Evolutionary conservation across 2,113 vertebrate species (phyloP).

Genomic region (Tenebrosternarchus preto): DNA sequence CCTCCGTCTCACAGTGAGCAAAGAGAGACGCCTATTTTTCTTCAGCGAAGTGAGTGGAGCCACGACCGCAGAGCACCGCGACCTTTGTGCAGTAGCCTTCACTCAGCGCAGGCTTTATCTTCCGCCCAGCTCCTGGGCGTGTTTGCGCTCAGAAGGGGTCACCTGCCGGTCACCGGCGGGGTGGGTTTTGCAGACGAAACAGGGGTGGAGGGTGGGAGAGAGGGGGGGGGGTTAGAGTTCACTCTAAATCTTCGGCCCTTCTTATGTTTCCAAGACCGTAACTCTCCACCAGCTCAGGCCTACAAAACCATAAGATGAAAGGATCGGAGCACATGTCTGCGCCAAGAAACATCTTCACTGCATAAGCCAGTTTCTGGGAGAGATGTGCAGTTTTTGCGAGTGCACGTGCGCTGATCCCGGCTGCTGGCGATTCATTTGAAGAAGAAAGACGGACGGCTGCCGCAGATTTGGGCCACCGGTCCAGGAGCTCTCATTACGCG

Average conservation of each 20-base stretch:
- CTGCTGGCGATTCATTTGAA: background rate
- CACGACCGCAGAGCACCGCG: slow-evolving; percentile 23
- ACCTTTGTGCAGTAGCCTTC: slow-evolving; percentile 10
- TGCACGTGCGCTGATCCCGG: background rate
- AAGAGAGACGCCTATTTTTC: slow-evolving; percentile 49
- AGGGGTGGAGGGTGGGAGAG: too few species aligned
- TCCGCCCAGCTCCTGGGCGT: slow-evolving; percentile 7
- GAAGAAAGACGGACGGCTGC: background rate
- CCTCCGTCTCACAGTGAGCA: slow-evolving; percentile 50
- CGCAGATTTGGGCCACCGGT: too few species aligned
- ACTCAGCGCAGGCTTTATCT: slow-evolving; percentile 1
- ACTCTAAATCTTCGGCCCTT: slow-evolving; percentile 28
- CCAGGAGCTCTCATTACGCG: too few species aligned
- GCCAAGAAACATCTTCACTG: too few species aligned
- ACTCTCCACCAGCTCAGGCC: slow-evolving; percentile 26
- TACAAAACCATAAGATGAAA: slow-evolving; percentile 40
- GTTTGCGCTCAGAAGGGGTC: slow-evolving; percentile 28
- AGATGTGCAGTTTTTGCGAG: too few species aligned
- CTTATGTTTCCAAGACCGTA: slow-evolving; percentile 1
- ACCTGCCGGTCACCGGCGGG: background rate
- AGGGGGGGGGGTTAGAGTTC: too few species aligned
- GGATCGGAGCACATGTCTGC: too few species aligned
- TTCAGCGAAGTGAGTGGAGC: slow-evolving; percentile 25
- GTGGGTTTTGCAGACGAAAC: slow-evolving; percentile 1
- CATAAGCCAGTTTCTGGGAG: too few species aligned